Percentiles rank a stretch among this genome's conserved stretches.
Evolutionary conservation across 1,140 invertebrate genomes (phyloP).

Genomic region (Drosophila navojoa): DNA sequence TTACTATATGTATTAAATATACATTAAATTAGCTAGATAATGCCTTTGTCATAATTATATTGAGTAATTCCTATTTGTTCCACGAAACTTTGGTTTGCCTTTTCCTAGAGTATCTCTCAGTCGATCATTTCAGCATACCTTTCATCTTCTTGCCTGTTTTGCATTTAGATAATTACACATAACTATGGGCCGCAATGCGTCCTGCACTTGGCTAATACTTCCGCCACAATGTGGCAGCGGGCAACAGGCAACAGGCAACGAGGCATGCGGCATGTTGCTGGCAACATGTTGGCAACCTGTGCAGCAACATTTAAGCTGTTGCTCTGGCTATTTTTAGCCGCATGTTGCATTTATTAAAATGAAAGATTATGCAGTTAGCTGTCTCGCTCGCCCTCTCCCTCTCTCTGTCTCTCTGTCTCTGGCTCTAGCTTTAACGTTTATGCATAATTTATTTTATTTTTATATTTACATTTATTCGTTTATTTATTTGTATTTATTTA

Average conservation of each 20-base stretch:
- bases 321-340: conserved; percentile 66
- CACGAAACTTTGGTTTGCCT: not conserved
- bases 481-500: conserved; percentile 34
- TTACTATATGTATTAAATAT: too few relatives aligned
- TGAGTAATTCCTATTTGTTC: too few relatives aligned
- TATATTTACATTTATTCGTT: conserved; percentile 23
- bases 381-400: not conserved
- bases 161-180: conserved; percentile 73
- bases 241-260: conserved; percentile 13
- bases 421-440: conserved; percentile 16
- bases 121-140: not conserved
- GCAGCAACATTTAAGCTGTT: conserved; percentile 64
- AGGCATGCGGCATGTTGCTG: conserved; percentile 27
- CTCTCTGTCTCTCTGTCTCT: not conserved
- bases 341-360: conserved; percentile 77
- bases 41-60: too few relatives aligned
- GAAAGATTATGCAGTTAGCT: conserved; percentile 64
- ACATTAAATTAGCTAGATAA: too few relatives aligned
- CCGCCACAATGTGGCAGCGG: conserved; percentile 44
- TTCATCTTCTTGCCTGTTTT: conserved; percentile 34
- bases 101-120: conserved; percentile 6
- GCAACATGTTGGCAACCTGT: conserved; percentile 64
- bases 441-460: conserved; percentile 30
- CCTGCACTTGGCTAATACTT: conserved; percentile 64
- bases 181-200: conserved; percentile 56